Conservation (phyloP, 2,113 vertebrate species). For the Forbesichthys papilliferus region DNA sequence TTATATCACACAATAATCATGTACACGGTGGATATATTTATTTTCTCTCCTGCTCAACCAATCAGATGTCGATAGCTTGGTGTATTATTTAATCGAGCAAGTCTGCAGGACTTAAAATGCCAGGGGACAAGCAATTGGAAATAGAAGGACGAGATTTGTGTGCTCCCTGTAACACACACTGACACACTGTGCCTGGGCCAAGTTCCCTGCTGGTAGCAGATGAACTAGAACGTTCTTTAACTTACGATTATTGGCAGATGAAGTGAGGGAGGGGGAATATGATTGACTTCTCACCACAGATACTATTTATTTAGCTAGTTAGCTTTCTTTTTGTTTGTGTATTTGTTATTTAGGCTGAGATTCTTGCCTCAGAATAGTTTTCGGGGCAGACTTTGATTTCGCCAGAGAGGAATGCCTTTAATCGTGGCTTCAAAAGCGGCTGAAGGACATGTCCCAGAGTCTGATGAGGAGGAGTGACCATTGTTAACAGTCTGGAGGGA, state of each 20-base stretch:
- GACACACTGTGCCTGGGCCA: conserved; percentile 57
- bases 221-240: conserved; percentile 64
- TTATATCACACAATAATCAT: conserved; percentile 31
- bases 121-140: conserved; percentile 45
- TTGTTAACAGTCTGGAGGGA: conserved; percentile 74
- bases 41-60: conserved; percentile 36
- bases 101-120: conserved; percentile 16
- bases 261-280: conserved; percentile 33
- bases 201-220: conserved; percentile 65
- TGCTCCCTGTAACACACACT: conserved; percentile 40
- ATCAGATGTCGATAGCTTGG: conserved; percentile 11
- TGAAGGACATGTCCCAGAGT: conserved; percentile 66
- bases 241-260: conserved; percentile 69
- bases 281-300: conserved; percentile 74
- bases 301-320: conserved; percentile 70
- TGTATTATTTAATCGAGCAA: neutral
- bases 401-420: conserved; percentile 75
- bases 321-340: conserved; percentile 47
- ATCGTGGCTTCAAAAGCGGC: conserved; percentile 69
- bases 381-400: conserved; percentile 68
- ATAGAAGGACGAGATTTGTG: conserved; percentile 51
- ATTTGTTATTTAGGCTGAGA: conserved; percentile 73
- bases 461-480: conserved; percentile 66
- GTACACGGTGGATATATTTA: conserved; percentile 4
- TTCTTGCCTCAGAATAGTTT: conserved; percentile 72